A percentile compares a stretch with the other conserved stretches of the same genome.
These are phyloP conservation scores for Telmatherina bonti DNA, from an alignment of 2,797 vertebrate species.

Conservation along the genomic window DNA sequence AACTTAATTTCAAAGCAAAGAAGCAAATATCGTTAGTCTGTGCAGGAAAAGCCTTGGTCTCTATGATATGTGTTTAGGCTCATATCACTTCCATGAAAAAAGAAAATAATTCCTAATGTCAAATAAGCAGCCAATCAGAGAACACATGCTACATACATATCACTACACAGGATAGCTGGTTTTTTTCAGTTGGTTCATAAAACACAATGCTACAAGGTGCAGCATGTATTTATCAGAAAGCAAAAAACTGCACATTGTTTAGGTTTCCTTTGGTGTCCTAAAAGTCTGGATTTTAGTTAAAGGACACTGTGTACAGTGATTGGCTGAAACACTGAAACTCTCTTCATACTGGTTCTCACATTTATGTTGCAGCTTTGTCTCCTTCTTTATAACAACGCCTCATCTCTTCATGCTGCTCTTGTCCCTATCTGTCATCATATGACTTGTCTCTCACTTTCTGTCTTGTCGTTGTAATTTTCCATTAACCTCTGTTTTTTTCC, in stretches of 20 bases:
- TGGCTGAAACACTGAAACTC: neutral
- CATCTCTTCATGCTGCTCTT: slow-evolving; percentile 5
- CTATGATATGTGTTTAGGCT: neutral
- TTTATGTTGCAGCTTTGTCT: neutral
- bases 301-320: neutral
- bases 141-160: neutral
- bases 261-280: neutral
- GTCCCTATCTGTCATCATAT: slow-evolving; percentile 11
- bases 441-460: slow-evolving; percentile 1
- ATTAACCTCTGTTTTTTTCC: slow-evolving; percentile 22
- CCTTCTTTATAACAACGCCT: slow-evolving; percentile 6
- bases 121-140: neutral
- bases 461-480: slow-evolving; percentile 15
- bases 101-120: neutral
- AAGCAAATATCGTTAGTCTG: neutral
- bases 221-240: neutral
- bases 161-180: neutral
- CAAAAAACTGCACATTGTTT: neutral
- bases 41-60: neutral
- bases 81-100: neutral
- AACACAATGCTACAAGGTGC: neutral
- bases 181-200: neutral
- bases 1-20: neutral
- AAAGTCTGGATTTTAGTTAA: neutral
- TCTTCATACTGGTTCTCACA: slow-evolving; percentile 6